Evolutionary conservation across 2,888 invertebrate genomes (phyloP).

Genomic region (Polydrusus tereticollis): DNA sequence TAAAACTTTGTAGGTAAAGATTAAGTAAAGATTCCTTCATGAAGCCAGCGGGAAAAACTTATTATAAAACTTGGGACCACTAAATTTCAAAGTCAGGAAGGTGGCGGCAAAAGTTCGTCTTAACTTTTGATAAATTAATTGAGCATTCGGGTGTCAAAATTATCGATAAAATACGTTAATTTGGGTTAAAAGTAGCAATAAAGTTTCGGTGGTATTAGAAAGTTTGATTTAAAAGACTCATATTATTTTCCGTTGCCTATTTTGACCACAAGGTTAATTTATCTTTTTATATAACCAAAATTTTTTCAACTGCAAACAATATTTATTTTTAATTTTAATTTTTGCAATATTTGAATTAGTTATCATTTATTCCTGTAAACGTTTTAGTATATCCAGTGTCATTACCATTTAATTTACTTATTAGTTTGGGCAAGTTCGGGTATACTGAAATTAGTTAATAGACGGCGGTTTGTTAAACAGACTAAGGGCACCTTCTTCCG

Average conservation of each 20-base stretch:
- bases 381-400: too few species aligned
- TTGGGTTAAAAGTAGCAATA: constrained; percentile 1
- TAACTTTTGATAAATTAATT: constrained; percentile 39
- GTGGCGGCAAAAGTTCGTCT: constrained; percentile 20
- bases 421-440: too few species aligned
- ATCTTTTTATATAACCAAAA: constrained; percentile 3
- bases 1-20: constrained; percentile 38
- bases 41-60: constrained; percentile 28
- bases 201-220: background rate
- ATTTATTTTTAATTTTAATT: too few species aligned
- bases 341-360: too few species aligned
- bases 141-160: constrained; percentile 29
- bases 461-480: too few species aligned
- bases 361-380: too few species aligned
- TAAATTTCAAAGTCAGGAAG: constrained; percentile 31
- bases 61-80: constrained; percentile 32
- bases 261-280: background rate
- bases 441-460: too few species aligned
- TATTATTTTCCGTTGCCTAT: background rate
- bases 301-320: too few species aligned
- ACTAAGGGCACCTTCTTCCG: too few species aligned
- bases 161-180: constrained; percentile 20
- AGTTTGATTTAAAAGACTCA: constrained; percentile 4
- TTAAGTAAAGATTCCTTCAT: constrained; percentile 26
- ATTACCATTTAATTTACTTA: too few species aligned